Evolutionary conservation across 2,797 vertebrate species (phyloP), one percentile per base, ranked within the genome.

Genomic region (Alauda arvensis): DNA sequence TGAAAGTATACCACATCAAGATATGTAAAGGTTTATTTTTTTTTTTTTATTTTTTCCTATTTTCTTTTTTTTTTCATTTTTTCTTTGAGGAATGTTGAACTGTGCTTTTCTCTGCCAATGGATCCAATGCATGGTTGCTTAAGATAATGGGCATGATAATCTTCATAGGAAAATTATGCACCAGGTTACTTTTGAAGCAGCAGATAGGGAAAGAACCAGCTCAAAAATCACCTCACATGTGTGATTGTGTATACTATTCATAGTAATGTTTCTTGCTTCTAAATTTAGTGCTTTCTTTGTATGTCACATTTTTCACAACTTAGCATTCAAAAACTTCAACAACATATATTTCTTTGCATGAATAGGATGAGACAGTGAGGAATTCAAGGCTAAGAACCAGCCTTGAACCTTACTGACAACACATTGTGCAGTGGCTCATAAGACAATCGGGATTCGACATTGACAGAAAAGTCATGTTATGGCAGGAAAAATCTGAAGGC

Each of bases 131-230:
- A 6, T 43, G 6, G 2, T 42, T 79, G 37, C 15, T 74, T 83
- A 77, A 74, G 14, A 51, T 37, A 59, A 55, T 4, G 8, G 18
- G 3, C 19, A 29, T 18, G 77, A 42, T 53, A 79, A 48, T 23
- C 5, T 55, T 55, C 70, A 55, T 12, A 63, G 31, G 62, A 74
- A 85, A 83, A 85, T 37, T 37, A 45, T 56, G 8, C 1, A 31
- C 10, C 8, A 28, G 4, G 4, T 69, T 79, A 34, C 14, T 61
- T 72, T 55, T 72, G 39, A 51, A 77, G 28, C 16, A 85, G 7
- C 17, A 24, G 3, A 51, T 12, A 61, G 1, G 13, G 26, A 28
- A 63, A 61, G 59, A 14, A 3, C 0, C 1, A 66, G 19, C 18
- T 56, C 14, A 61, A 19, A 86, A 76, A 17, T 56, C 28, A 51